Evolutionary conservation across 1,140 invertebrate genomes (phyloP), one percentile per base, ranked within the genome.

Genomic region (Proctacanthus coquilletti): DNA sequence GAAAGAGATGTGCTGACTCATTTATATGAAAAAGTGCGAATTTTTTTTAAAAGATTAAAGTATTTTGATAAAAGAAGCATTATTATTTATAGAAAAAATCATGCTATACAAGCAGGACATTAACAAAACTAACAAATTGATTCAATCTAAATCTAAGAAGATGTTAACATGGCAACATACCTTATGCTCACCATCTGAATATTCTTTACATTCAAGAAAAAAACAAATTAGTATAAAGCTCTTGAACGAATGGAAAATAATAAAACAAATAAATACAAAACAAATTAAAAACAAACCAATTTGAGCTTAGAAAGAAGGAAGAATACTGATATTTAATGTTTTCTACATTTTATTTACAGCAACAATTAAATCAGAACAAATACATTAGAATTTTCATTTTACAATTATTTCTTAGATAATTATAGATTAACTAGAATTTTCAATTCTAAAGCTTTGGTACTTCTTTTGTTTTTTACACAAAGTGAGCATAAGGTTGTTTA

Each of bases 121-220:
- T 29, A 29, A 25, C n/a, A 25, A 29, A 3, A 13, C 15, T 8
- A 29, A 29, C n/a, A 29, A 13, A 9, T 29, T 29, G 15, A 29
- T 29, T 25, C n/a, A 25, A 25, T 13, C n/a, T 13, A 29, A 29
- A 29, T 11, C 15, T 3, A 29, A 29, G 11, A 29, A 29, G 15
- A 29, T 29, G 27, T 29, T 11, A 29, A 29, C 8, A 29, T 13
- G 15, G 36, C 44, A 44, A 51, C 54, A 49, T 57, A 57, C 54
- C 54, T 57, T 57, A 57, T 57, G 54, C 54, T 57, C 54, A 57
- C 54, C 44, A 50, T 25, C 13, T 32, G 18, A 32, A 32, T 6
- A 17, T 32, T 14, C 30, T 32, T 17, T 14, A 6, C 5, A 23
- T 19, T 36, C 11, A 49, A 53, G 48, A 51, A 53, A 34, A 21